phyloP scores from a whole-genome alignment of 2,797 vertebrate species.

The Gambelia wislizenii region DNA sequence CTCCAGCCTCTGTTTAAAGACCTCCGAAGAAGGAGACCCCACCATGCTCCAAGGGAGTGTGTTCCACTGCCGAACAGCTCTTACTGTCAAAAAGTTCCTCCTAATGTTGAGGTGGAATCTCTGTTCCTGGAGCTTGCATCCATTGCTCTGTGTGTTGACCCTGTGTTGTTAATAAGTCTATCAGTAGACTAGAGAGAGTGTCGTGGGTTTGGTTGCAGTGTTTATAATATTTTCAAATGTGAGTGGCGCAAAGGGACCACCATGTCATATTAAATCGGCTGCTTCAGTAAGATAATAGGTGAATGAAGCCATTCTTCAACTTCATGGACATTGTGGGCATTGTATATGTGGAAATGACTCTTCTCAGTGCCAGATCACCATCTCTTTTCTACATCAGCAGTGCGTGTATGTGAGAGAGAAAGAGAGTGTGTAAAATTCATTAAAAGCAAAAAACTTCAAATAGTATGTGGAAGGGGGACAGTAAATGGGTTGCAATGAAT shows the following conservation, averaged over 20 bases:
- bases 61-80: no score
- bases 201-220: neutral
- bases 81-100: no score
- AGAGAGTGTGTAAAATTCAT: neutral
- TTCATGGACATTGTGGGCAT: neutral
- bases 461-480: neutral
- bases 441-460: neutral
- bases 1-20: no score
- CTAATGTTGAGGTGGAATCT: no score
- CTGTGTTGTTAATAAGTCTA: neutral
- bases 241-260: neutral
- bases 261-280: neutral
- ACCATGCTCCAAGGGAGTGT: no score
- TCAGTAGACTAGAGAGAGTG: neutral
- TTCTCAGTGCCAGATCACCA: neutral
- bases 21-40: no score
- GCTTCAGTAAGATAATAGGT: neutral
- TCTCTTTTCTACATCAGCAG: fast-evolving
- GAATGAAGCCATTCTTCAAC: neutral
- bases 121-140: no score
- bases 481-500: neutral
- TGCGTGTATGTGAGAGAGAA: no score
- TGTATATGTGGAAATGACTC: neutral
- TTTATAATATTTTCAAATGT: neutral
- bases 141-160: no score